Percentiles rank a stretch among this genome's conserved stretches.
Evolutionary conservation across 2,797 vertebrate genomes (phyloP).

Genomic region (Loriculus beryllinus): DNA sequence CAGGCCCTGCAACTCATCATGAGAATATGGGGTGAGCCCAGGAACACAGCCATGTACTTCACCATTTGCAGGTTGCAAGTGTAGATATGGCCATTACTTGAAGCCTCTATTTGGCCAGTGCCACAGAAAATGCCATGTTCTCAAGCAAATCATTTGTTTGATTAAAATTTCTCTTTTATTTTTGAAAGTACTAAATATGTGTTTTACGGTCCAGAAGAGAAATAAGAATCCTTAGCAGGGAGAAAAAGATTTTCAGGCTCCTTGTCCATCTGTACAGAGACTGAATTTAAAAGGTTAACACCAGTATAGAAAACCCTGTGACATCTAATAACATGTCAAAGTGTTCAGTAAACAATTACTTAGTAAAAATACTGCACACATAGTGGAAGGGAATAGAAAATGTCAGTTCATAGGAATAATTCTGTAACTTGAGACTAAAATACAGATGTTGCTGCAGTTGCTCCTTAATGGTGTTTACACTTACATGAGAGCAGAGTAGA

Average conservation of each 20-base stretch:
- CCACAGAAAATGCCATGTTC: constrained; percentile 34
- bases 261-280: constrained; percentile 51
- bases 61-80: neutral
- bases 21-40: neutral
- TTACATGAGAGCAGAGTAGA: neutral
- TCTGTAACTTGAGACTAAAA: constrained; percentile 1
- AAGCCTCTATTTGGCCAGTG: neutral
- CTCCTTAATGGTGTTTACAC: constrained; percentile 23
- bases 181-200: constrained; percentile 13
- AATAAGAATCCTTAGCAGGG: constrained; percentile 37
- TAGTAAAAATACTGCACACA: neutral
- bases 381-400: neutral
- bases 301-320: constrained; percentile 14
- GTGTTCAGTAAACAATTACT: neutral
- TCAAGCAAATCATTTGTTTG: constrained; percentile 7
- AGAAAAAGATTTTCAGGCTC: constrained; percentile 51
- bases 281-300: constrained; percentile 60
- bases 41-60: neutral
- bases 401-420: neutral
- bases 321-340: constrained; percentile 13
- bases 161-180: neutral
- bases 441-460: neutral
- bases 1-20: neutral
- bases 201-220: constrained; percentile 24
- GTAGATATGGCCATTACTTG: neutral